Evolutionary conservation across 1,140 invertebrate genomes (phyloP).

Genomic region (Teleopsis dalmanni): DNA sequence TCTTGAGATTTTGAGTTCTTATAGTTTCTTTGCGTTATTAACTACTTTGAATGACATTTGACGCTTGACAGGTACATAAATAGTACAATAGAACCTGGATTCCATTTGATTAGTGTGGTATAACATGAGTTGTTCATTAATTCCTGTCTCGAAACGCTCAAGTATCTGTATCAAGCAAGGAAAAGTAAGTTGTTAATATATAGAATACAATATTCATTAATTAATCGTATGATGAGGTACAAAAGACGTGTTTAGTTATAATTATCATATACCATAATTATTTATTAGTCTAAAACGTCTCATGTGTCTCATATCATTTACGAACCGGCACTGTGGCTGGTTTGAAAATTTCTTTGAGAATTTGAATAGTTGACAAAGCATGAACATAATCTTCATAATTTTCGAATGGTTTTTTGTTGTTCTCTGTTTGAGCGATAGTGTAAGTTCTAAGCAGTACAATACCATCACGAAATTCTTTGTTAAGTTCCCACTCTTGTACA

Average conservation of each 20-base stretch:
- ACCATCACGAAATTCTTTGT: slow-evolving; percentile 11
- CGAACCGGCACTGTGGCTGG: slow-evolving; percentile 19
- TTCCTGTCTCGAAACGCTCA: slow-evolving; percentile 20
- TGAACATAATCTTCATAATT: slow-evolving; percentile 30
- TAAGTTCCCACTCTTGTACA: slow-evolving; percentile 1
- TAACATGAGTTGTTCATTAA: slow-evolving; percentile 25
- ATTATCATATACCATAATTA: too few relatives aligned
- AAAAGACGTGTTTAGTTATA: too few relatives aligned
- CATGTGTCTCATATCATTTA: too few relatives aligned
- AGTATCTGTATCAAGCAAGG: slow-evolving; percentile 12
- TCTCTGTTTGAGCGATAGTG: not conserved
- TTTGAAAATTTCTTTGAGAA: slow-evolving; percentile 20
- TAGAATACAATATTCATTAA: too few relatives aligned
- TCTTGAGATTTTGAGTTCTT: too few relatives aligned
- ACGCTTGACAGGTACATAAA: slow-evolving; percentile 32
- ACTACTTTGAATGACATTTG: not conserved
- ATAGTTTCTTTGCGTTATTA: too few relatives aligned
- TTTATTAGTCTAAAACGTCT: too few relatives aligned
- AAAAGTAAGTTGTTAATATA: too few relatives aligned
- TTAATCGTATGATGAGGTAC: too few relatives aligned
- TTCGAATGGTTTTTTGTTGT: slow-evolving; percentile 3
- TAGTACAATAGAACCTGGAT: slow-evolving; percentile 32
- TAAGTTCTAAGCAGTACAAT: slow-evolving; percentile 3
- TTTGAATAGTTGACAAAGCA: slow-evolving; percentile 22
- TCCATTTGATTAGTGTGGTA: slow-evolving; percentile 28